Conservation (phyloP, 1,140 invertebrate genomes). For the Samia ricini region DNA sequence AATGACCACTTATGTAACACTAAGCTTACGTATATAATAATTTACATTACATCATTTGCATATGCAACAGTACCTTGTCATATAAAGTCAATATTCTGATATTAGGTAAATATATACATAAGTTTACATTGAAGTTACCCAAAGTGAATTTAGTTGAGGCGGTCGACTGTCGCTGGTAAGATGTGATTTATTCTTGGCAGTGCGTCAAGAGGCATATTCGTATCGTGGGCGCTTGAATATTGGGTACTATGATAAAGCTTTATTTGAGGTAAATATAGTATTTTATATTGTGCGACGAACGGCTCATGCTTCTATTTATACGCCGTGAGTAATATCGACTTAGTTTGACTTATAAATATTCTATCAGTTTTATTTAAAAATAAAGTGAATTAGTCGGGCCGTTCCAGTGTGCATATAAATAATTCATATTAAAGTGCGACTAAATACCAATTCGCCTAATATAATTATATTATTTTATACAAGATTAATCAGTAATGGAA, state of each 20-base stretch:
- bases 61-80: no score
- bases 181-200: slow-evolving; percentile 71
- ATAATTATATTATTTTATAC: not conserved
- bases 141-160: not conserved
- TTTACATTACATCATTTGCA: no score
- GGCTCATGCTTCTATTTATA: slow-evolving; percentile 3
- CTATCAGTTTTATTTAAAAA: not conserved
- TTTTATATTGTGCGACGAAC: slow-evolving; percentile 47
- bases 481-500: not conserved
- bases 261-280: slow-evolving; percentile 46
- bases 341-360: slow-evolving; percentile 1
- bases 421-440: not conserved
- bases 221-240: slow-evolving; percentile 60
- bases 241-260: slow-evolving; percentile 61
- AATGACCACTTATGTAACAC: no score
- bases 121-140: not conserved
- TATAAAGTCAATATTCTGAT: not conserved
- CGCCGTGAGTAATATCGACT: not conserved
- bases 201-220: slow-evolving; percentile 67
- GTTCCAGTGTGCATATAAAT: not conserved
- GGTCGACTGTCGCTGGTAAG: slow-evolving; percentile 16
- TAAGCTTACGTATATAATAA: no score
- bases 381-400: not conserved
- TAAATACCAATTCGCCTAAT: not conserved
- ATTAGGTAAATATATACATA: not conserved